phyloP scores from a whole-genome alignment of 2,888 invertebrate species.

The Ornithoptera alexandrae region DNA sequence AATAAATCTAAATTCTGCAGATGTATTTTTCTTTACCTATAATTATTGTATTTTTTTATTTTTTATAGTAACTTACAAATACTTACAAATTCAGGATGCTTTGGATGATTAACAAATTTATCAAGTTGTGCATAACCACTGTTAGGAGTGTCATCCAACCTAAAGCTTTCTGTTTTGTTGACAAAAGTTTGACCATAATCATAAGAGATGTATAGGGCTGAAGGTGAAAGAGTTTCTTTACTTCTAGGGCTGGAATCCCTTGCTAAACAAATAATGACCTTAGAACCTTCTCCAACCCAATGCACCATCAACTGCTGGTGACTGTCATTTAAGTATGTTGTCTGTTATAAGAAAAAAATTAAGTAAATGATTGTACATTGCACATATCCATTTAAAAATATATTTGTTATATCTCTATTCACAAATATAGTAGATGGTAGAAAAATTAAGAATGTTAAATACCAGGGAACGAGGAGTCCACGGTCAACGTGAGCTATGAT shows the following conservation, averaged over 20 bases:
- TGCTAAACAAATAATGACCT: constrained; percentile 92
- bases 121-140: constrained; percentile 85
- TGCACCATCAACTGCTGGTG: constrained; percentile 95
- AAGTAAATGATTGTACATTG: constrained; percentile 2
- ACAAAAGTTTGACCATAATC: constrained; percentile 91
- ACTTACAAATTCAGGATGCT: constrained; percentile 89
- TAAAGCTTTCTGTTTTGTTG: constrained; percentile 86
- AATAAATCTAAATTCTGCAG: not conserved
- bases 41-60: not conserved
- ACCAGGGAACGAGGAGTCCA: no score
- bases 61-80: constrained; percentile 26
- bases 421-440: not conserved
- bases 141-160: constrained; percentile 70
- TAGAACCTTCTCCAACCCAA: constrained; percentile 93
- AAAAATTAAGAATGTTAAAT: no score
- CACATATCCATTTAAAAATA: not conserved
- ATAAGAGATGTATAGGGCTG: constrained; percentile 91
- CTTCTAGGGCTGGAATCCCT: constrained; percentile 83
- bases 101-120: constrained; percentile 92
- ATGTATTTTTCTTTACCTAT: not conserved
- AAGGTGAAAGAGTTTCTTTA: constrained; percentile 82
- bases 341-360: constrained; percentile 71
- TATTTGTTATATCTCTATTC: not conserved
- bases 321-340: constrained; percentile 88
- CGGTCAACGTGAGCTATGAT: no score